Evolutionary conservation across 2,888 invertebrate species (phyloP).

Genomic region (Philereme transversata): DNA sequence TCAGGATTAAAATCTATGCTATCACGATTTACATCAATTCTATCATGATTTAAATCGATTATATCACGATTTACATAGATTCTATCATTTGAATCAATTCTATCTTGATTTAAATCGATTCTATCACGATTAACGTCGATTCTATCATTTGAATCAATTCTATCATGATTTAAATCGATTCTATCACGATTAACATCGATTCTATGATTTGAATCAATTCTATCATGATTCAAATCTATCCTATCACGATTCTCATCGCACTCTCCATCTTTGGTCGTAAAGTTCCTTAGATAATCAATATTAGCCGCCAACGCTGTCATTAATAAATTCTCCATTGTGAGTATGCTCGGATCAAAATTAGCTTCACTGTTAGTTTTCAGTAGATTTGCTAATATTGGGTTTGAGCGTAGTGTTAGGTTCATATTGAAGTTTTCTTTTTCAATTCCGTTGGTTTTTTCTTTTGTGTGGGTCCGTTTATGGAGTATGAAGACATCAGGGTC

Average conservation of each 20-base stretch:
- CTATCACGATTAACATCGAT: constrained; percentile 3
- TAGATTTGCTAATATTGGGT: constrained; percentile 72
- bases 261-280: constrained; percentile 43
- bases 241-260: constrained; percentile 20
- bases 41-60: not conserved
- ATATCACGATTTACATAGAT: not conserved
- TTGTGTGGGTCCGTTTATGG: constrained; percentile 61
- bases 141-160: not conserved
- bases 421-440: constrained; percentile 59
- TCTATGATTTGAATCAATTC: not conserved
- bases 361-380: constrained; percentile 49
- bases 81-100: not conserved
- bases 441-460: constrained; percentile 20
- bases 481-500: constrained; percentile 72
- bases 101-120: constrained; percentile 2
- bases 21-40: not conserved
- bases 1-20: not conserved
- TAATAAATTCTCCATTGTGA: constrained; percentile 58
- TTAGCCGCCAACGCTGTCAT: constrained; percentile 64
- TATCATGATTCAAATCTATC: not conserved
- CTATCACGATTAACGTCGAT: not conserved
- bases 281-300: constrained; percentile 66
- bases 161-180: not conserved
- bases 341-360: constrained; percentile 49
- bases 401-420: constrained; percentile 62